A percentile compares a stretch with the other conserved stretches of the same genome.
phyloP scores from a whole-genome alignment of 2,888 invertebrate species.

The Pheosia gnoma region DNA sequence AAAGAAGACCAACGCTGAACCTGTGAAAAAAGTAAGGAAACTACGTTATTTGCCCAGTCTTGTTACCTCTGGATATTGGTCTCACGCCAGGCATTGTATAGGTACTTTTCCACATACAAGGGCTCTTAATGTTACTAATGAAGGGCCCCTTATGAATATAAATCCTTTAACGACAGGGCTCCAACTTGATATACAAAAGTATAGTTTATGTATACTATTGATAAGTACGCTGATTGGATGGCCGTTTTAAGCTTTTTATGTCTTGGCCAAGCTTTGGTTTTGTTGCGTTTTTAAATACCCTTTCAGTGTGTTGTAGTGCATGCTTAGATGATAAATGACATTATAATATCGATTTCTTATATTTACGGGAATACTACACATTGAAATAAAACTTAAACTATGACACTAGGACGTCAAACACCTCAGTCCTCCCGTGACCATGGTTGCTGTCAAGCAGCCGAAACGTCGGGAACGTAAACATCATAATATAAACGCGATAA shows the following conservation, averaged over 20 bases:
- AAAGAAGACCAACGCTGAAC: too few relatives aligned
- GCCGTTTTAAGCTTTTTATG: constrained; percentile 76
- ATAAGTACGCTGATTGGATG: constrained; percentile 67
- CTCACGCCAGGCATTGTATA: constrained; percentile 15
- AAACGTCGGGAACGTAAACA: too few relatives aligned
- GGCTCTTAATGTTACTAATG: constrained; percentile 12
- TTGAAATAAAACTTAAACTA: too few relatives aligned
- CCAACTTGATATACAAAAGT: constrained; percentile 51
- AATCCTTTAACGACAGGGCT: constrained; percentile 81
- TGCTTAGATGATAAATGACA: constrained; percentile 33
- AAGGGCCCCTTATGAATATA: constrained; percentile 44
- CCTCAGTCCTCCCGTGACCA: too few relatives aligned
- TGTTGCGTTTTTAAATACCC: constrained; percentile 59
- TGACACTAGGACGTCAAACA: too few relatives aligned
- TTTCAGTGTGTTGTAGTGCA: constrained; percentile 65
- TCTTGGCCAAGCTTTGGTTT: constrained; percentile 78
- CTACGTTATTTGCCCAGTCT: background rate
- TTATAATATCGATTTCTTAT: too few relatives aligned
- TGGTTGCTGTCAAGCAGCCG: too few relatives aligned
- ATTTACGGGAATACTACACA: too few relatives aligned
- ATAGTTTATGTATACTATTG: constrained; percentile 51
- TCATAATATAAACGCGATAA: too few relatives aligned
- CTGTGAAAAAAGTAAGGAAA: too few relatives aligned
- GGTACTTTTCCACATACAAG: constrained; percentile 34
- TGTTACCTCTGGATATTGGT: background rate